Evolutionary conservation across 2,888 invertebrate species (phyloP).

Genomic region (Mactromeris polynyma): DNA sequence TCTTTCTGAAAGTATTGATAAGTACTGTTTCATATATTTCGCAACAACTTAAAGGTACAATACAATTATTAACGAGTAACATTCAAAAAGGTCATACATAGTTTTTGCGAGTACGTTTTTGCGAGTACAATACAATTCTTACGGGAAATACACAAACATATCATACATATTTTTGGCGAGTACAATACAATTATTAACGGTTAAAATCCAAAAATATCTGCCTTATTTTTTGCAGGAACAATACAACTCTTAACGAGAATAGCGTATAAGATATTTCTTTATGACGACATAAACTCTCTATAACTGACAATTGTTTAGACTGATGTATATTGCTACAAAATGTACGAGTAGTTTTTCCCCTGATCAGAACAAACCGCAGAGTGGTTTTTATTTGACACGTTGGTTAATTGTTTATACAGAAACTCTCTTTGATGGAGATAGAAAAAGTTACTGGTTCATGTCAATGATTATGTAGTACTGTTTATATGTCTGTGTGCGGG

Average conservation of each 20-base stretch:
- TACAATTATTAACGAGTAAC: too few species aligned
- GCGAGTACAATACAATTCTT: too few species aligned
- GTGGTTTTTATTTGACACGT: constrained; percentile 13
- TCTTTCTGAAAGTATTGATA: too few species aligned
- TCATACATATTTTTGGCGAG: too few species aligned
- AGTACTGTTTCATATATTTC: too few species aligned
- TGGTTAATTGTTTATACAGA: constrained; percentile 10
- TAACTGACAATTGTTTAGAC: constrained; percentile 2
- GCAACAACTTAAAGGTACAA: too few species aligned
- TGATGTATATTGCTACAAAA: constrained; percentile 1
- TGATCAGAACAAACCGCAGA: not conserved
- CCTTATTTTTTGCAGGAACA: too few species aligned
- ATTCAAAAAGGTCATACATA: too few species aligned
- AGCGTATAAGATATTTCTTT: constrained; percentile 12
- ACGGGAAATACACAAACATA: too few species aligned
- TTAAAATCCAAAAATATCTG: too few species aligned
- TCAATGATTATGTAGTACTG: constrained; percentile 15
- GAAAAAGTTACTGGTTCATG: constrained; percentile 22
- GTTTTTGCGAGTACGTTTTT: too few species aligned
- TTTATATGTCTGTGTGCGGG: constrained; percentile 10
- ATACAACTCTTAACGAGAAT: not conserved
- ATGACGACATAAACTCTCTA: not conserved
- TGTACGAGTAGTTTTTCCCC: not conserved
- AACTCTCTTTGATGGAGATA: constrained; percentile 34
- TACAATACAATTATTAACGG: too few species aligned